These are phyloP conservation scores for Pammene fasciana DNA, from an alignment of 2,888 invertebrate genomes.

Conservation along the genomic window DNA sequence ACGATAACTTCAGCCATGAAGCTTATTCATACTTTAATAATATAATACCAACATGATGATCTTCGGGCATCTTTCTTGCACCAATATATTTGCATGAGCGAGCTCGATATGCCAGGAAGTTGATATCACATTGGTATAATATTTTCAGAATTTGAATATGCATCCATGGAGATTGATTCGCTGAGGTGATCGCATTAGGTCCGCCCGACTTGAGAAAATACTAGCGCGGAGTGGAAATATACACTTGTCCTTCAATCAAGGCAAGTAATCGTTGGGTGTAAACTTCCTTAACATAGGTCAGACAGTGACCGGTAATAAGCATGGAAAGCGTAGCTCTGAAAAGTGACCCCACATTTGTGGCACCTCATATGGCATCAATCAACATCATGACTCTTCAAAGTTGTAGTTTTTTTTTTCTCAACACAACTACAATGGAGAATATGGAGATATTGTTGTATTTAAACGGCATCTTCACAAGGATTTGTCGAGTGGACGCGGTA, in stretches of 20 bases:
- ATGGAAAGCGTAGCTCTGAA: no score
- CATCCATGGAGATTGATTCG: conserved; percentile 15
- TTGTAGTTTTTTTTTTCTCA: no score
- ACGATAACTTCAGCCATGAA: neutral
- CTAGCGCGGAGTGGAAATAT: conserved; percentile 17
- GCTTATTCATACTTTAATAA: neutral
- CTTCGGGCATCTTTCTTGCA: no score
- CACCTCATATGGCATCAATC: no score
- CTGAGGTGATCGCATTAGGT: conserved; percentile 13
- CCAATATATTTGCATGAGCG: no score
- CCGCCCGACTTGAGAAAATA: conserved; percentile 18
- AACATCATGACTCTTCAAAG: no score
- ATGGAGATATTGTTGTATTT: conserved; percentile 1
- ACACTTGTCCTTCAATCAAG: conserved; percentile 11
- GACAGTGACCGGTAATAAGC: no score
- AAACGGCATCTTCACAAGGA: conserved; percentile 29
- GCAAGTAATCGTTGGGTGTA: conserved; percentile 5
- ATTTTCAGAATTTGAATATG: neutral
- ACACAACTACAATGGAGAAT: neutral
- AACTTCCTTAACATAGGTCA: conserved; percentile 4
- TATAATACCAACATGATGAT: neutral
- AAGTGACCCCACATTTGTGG: no score
- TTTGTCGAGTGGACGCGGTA: conserved; percentile 52
- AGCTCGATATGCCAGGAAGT: no score
- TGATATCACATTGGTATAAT: neutral